phyloP scores from a whole-genome alignment of 2,888 invertebrate species.

The Monopis laevigella region DNA sequence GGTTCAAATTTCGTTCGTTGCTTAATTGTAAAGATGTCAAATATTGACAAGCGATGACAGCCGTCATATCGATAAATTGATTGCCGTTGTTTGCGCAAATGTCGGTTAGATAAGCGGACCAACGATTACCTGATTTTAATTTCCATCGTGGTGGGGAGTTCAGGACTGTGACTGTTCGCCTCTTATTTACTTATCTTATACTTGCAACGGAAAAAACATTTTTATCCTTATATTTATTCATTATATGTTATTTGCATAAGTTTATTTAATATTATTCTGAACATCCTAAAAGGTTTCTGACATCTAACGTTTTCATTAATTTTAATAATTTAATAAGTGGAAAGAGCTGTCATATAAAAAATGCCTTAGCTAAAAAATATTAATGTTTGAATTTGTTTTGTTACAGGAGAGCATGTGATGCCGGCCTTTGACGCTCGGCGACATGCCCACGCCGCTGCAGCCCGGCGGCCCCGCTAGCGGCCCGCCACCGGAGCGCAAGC shows the following conservation, averaged over 20 bases:
- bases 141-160: too few species aligned
- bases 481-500: slow-evolving; percentile 69
- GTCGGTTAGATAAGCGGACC: slow-evolving; percentile 46
- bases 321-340: too few species aligned
- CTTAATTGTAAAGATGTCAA: slow-evolving; percentile 63
- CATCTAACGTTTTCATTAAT: too few species aligned
- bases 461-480: slow-evolving; percentile 69
- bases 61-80: slow-evolving; percentile 62
- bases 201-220: too few species aligned
- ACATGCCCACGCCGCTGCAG: slow-evolving; percentile 70
- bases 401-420: slow-evolving; percentile 69
- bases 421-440: slow-evolving; percentile 69
- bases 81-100: slow-evolving; percentile 61
- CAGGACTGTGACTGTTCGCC: too few species aligned
- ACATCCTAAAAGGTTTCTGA: too few species aligned
- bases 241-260: too few species aligned
- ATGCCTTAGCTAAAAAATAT: too few species aligned
- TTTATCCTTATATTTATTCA: too few species aligned
- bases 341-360: too few species aligned
- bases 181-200: too few species aligned
- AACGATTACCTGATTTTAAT: slow-evolving; percentile 56
- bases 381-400: slow-evolving; percentile 26
- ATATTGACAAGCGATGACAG: slow-evolving; percentile 53
- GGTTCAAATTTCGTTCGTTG: slow-evolving; percentile 41
- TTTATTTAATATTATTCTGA: too few species aligned